Percentiles rank a stretch among this genome's conserved stretches.
phyloP scores from a whole-genome alignment of 2,888 invertebrate genomes.

The Cephus spinipes region DNA sequence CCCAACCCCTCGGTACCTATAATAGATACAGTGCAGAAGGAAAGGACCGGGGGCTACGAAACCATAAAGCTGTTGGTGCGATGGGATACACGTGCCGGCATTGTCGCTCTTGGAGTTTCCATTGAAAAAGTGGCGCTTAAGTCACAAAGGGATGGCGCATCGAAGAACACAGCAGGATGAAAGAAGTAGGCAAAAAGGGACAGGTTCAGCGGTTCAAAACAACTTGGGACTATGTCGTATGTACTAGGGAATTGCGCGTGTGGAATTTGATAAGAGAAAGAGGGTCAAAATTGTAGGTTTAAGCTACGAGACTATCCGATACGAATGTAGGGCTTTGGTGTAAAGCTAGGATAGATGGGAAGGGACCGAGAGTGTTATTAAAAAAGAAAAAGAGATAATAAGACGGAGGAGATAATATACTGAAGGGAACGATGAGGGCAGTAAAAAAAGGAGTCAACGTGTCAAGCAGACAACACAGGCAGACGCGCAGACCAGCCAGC shows the following conservation, averaged over 20 bases:
- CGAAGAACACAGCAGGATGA: not conserved
- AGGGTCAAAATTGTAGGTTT: not conserved
- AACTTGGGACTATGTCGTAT: not conserved
- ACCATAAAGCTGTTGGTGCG: not conserved
- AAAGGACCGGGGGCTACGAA: not conserved
- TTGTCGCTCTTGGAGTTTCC: not conserved
- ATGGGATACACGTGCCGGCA: not conserved
- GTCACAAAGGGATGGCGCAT: not conserved
- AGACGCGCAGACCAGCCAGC: not conserved
- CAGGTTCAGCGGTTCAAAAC: not conserved
- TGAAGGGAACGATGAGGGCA: conserved; percentile 18
- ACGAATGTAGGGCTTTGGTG: not conserved
- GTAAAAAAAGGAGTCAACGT: conserved; percentile 18
- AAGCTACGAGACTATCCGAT: not conserved
- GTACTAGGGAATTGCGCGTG: not conserved
- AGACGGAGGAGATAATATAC: not conserved
- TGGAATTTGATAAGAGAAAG: not conserved
- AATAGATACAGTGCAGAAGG: not conserved
- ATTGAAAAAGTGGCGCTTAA: not conserved
- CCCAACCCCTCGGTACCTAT: not conserved
- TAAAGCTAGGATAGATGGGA: not conserved
- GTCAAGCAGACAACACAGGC: not conserved
- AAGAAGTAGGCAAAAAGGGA: not conserved
- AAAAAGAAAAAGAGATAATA: not conserved
- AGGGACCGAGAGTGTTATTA: not conserved